Evolutionary conservation across 2,888 invertebrate species (phyloP), one percentile per base, ranked within the genome.

Genomic region (Ctena decussata): DNA sequence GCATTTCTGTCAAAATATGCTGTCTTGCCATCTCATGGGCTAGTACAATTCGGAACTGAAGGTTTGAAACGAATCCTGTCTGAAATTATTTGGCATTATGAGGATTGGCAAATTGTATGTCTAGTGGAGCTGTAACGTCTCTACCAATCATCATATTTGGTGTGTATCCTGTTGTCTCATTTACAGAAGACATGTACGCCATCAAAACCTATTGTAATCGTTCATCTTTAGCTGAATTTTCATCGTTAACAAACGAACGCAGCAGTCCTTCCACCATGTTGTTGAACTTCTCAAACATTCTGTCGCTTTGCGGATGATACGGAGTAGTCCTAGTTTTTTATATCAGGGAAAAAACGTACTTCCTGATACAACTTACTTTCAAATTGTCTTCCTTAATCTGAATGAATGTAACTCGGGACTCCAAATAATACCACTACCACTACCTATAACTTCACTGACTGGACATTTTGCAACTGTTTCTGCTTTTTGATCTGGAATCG

Each of bases 71-170:
- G 27, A 60, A 60, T 11, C 21, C 60, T 27, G 60, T 30, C 30
- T 60, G 60, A 27, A 60, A 27, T 18, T 60, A 24, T 60, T 60
- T 60, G 60, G 8, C 30, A 30, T 30, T 60, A 60, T 60, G 27
- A 60, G 60, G 60, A 30, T 60, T 60, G 60, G 60, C 24, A 27
- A 60, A 60, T 60, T 60, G 60, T 30, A 60, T 60, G 18, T 60
- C 60, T 30, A 60, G 21, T 11, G 60, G 60, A 60, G 27, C 60
- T 60, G 60, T 60, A 27, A 60, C 60, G 8, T 60, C 24, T 60
- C 53, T 53, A n/a, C 53, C 53, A n/a, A 53, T 53, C 53, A 53
- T 53, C 21, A 21, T 60, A 30, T 60, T 60, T 60, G 60, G 60
- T 5, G 60, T 60, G 18, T 60, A 27, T 8, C 60, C 60, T 11